A percentile compares a stretch with the other conserved stretches of the same genome.
These are phyloP conservation scores for Myanophis thanlyinensis DNA, from an alignment of 2,113 vertebrate genomes.

Conservation along the genomic window DNA sequence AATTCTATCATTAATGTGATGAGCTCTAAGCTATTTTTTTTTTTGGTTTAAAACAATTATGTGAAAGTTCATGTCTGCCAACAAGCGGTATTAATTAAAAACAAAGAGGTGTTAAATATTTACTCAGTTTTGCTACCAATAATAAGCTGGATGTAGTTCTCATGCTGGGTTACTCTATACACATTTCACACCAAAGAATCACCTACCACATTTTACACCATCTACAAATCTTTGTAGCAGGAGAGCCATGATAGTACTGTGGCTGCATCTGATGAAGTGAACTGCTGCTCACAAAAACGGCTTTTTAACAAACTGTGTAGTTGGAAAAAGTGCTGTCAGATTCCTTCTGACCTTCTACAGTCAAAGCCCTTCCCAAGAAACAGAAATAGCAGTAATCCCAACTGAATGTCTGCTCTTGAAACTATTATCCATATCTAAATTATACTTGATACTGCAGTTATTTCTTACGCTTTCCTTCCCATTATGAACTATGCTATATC, in stretches of 20 bases:
- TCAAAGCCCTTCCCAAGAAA: not conserved
- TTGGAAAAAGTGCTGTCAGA: not conserved
- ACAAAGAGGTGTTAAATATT: not conserved
- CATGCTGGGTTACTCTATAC: not conserved
- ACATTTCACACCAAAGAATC: not conserved
- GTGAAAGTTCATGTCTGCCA: not conserved
- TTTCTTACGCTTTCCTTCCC: not conserved
- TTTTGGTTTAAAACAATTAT: not conserved
- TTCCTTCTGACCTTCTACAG: not conserved
- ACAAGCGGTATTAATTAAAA: not conserved
- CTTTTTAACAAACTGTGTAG: not conserved
- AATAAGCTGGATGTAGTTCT: not conserved
- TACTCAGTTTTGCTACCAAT: not conserved
- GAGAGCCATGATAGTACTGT: not conserved
- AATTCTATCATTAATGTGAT: not conserved
- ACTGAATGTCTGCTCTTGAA: not conserved
- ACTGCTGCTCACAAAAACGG: not conserved
- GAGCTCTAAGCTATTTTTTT: not conserved
- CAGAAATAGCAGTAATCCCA: not conserved
- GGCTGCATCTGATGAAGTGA: not conserved
- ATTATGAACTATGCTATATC: not conserved
- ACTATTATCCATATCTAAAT: not conserved
- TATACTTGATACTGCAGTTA: not conserved
- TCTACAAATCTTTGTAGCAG: not conserved
- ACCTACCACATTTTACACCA: not conserved